Evolutionary conservation across 2,113 vertebrate genomes (phyloP), one percentile per base, ranked within the genome.

Genomic region (Ictalurus furcatus): DNA sequence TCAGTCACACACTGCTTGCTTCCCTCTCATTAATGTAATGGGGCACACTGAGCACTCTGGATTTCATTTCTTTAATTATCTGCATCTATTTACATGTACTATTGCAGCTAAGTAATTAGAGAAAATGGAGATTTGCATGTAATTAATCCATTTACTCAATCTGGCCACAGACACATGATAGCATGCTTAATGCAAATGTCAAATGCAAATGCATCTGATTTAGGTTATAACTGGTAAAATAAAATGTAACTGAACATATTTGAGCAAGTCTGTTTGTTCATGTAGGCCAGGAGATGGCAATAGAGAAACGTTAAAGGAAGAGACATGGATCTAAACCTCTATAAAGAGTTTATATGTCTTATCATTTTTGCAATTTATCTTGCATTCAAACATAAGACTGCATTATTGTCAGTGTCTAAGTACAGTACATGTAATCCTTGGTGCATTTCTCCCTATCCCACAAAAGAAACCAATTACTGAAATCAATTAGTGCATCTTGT

Each of bases 201-300:
- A 82, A 67, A 79, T 40, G 13, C 78, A 82, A n/a, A 88, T 83
- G 54, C 25, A 69, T 71, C 9, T 34, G 9, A 34, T 30, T 48
- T 54, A 71, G 58, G n/a, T 59, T 58, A 34, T 61, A 61, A 83
- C 37, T 23, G 81, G 4, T 14, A 23, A 59, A 83, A 61, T 69
- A 69, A 48, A 67, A 54, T 37, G 28, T 12, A 69, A 71, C 19
- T 21, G 61, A 21, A 71, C 44, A 52, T 71, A 56, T 85, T 30
- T 63, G 19, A 85, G 17, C 7, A 44, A 34, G n/a, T 86, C 34
- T 59, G 40, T 73, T 67, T 40, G 40, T 71, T 25, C 11, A 12
- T 86, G 19, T 67, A 34, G 54, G 86, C 89, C 90, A 87, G 90
- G 5, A 91, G 90, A 91, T 88, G 89, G 90, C 90, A 90, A 74